Evolutionary conservation across 2,113 vertebrate species (phyloP), one percentile per base, ranked within the genome.

Genomic region (Dipodomys stephensi): DNA sequence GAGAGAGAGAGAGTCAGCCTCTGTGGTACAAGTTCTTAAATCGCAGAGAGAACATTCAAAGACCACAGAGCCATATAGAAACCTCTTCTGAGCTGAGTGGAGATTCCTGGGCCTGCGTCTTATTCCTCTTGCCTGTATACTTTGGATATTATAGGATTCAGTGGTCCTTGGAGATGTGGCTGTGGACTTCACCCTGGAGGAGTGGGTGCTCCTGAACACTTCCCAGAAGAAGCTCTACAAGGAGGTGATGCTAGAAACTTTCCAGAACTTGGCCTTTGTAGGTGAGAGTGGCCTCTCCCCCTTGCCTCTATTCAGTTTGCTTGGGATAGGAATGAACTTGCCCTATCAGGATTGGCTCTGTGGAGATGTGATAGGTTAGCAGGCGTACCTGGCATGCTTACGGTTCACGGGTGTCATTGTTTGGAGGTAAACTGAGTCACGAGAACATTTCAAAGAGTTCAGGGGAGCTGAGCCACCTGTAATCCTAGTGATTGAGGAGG

Each of bases 181-280:
- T 57, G 53, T 57, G 53, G 53, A 16, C 53, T 57, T 57, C 53
- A 57, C 53, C 15, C 64, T 22, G 18, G 19, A 68, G 39, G 18
- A 68, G 30, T 15, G 19, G 39, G 30, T 18, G n/a, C n/a, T 68
- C 27, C 64, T 83, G 64, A 18, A 49, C 20, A 4, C 60, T 78
- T 85, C 28, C 19, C 77, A 91, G 85, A 72, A 74, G 27, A 1
- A 2, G 32, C 27, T 95, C 35, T 76, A 39, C n/a, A 85, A 16
- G 82, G 67, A 92, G 30, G 89, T 92, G 67, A 92, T 83, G 89
- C 12, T 25, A 73, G 83, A 92, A 82, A 79, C 49, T 60, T 22
- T 88, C 30, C 60, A 67, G 60, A 87, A 87, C 16, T 69, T 89
- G 32, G 32, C 39, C 16, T 44, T 39, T n/a, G 0, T 88, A 76